Base-by-base conservation (phyloP, 1,140 invertebrate species). In the Amphibalanus amphitrite region DNA sequence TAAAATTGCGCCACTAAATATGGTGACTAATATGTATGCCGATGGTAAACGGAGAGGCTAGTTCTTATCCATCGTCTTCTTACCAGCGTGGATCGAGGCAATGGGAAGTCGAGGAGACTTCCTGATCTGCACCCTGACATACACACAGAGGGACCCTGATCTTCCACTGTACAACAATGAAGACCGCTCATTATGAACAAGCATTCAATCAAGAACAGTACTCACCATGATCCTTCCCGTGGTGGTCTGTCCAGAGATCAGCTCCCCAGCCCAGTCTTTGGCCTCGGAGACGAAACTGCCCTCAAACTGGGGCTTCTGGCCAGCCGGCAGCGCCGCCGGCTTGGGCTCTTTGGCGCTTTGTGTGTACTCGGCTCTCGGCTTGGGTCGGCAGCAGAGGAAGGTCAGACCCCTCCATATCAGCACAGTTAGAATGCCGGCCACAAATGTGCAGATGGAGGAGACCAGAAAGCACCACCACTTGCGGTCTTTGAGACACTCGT, bases 211-310 rank as follows among this genome's bases (percentile, higher is more conserved):
- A n/a, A n/a, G n/a, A n/a, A n/a, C n/a, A n/a, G n/a, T 76, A 86
- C 90, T 91, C 82, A 98, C 95, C 87, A 99, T 86, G 81, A 99
- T 99, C 82, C 97, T 86, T 80, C 97, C 97, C 78, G 96, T 99
- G 79, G 95, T 98, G 77, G 95, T 98, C 84, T 99, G 97, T 79
- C 97, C 97, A 78, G 96, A 98, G 83, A 99, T 99, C 79, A 99
- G 89, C 84, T 99, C 97, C 80, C 97, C 97, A 80, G 97, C 97
- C 96, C 97, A 98, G 84, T 98, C 97, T 85, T 98, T 98, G 79
- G 96, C 96, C 86, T 98, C 95, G 79, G 95, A 97, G 89, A 95
- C 93, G 85, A 95, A 95, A 79, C 92, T 76, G 47, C 71, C 74
- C 72, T 73, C 75, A 72, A 75, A 72, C 71, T 74, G 74, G 74